Evolutionary conservation across 2,113 vertebrate genomes (phyloP).

Genomic region (Ptychochromis oligacanthus): DNA sequence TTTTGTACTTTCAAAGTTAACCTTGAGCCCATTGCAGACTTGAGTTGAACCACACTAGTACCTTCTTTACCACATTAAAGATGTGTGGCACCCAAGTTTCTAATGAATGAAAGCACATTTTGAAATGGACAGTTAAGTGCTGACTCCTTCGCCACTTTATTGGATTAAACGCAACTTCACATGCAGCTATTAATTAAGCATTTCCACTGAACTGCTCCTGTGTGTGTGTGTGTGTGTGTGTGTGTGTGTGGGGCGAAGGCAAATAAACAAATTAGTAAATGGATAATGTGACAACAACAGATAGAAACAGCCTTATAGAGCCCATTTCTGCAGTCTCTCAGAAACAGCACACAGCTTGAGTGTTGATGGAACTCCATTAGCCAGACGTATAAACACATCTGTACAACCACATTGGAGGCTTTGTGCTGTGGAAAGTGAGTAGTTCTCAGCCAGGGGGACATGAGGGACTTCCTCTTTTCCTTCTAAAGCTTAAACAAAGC

Average conservation of each 20-base stretch:
- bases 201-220: constrained; percentile 44
- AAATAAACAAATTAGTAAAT: constrained; percentile 65
- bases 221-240: not conserved
- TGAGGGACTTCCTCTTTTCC: constrained; percentile 54
- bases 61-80: not conserved
- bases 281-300: constrained; percentile 54
- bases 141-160: constrained; percentile 27
- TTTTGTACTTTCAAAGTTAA: not conserved
- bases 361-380: constrained; percentile 65
- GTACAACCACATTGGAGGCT: constrained; percentile 49
- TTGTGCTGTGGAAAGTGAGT: constrained; percentile 44
- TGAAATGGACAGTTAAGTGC: constrained; percentile 37
- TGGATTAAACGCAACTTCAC: constrained; percentile 42
- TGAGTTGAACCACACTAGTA: not conserved
- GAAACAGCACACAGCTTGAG: constrained; percentile 55
- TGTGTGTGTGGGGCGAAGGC: constrained; percentile 11
- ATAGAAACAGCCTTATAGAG: constrained; percentile 56
- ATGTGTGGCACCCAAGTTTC: not conserved
- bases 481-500: constrained; percentile 66
- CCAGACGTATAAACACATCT: constrained; percentile 52
- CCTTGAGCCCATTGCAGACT: not conserved
- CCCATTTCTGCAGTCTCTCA: constrained; percentile 32
- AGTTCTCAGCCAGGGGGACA: constrained; percentile 56
- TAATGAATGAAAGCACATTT: constrained; percentile 26
- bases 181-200: constrained; percentile 64